Evolutionary conservation across 2,888 invertebrate species (phyloP), one percentile per base, ranked within the genome.

Genomic region (Lycocerus yunnanus): DNA sequence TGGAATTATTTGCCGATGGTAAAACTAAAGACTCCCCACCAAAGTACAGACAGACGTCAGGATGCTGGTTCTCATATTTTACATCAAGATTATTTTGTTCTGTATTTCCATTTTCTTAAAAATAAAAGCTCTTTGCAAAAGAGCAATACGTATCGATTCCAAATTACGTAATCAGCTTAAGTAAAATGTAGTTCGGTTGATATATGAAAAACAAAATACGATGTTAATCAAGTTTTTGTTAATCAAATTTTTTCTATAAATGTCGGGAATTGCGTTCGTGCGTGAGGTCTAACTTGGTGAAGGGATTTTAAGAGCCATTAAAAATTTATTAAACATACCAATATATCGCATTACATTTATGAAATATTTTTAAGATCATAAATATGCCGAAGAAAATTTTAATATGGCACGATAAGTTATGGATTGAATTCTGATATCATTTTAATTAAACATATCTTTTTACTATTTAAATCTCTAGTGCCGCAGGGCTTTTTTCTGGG

Each of bases 221-320:
- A 69, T 43, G 43, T 63, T 69, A 63, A 69, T 60, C 60, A 69
- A 63, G 18, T 63, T 18, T 18, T 60, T 10, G 21, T 24, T 24
- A 24, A 69, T 60, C 60, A 69, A 69, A 63, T 43, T 43, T 27
- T 60, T 69, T 60, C 15, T 69, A 60, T 61, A 59, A 24, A 60
- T 58, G 68, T 69, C 68, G 24, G 24, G 24, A 60, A 70, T n/a
- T 18, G 65, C 65, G 43, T 70, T 43, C 63, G 58, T 66, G 58
- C 69, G 65, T 70, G 66, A 71, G 71, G 20, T 66, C 58, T 58
- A 16, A 21, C n/a, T 71, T 66, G 21, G 9, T 59, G 71, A 66
- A 66, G 59, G 66, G 71, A 71, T 71, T 71, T 61, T 69, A 69
- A 69, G 69, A 69, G 59, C 61, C 68, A 68, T 68, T 69, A 69